phyloP scores from a whole-genome alignment of 2,797 vertebrate genomes.

The Staurois parvus region DNA sequence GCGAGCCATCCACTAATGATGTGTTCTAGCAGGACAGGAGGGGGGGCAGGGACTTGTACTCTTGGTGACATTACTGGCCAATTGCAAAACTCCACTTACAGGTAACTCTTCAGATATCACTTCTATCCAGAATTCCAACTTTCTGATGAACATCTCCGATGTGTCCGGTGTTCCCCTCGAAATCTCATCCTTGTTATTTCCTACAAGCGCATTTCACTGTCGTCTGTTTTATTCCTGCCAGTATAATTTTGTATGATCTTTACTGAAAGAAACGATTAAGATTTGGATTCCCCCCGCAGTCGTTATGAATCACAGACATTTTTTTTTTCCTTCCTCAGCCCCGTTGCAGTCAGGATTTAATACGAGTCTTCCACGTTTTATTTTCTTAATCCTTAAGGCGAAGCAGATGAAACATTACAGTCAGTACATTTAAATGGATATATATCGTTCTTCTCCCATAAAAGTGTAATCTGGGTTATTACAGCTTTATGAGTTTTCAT shows the following conservation, averaged over 20 bases:
- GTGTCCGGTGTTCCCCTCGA: too few relatives aligned
- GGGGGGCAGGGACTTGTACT: too few relatives aligned
- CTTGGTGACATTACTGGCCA: too few relatives aligned
- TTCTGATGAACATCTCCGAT: too few relatives aligned
- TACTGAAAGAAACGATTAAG: constrained; percentile 18
- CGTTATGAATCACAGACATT: constrained; percentile 12
- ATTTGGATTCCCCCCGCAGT: constrained; percentile 22
- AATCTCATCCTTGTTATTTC: background rate
- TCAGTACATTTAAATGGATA: constrained; percentile 42
- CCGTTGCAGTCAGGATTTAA: constrained; percentile 25
- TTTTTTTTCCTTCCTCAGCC: background rate
- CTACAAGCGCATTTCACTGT: background rate
- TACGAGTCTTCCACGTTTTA: background rate
- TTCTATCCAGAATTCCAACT: too few relatives aligned
- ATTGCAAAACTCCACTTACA: too few relatives aligned
- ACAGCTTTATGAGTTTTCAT: constrained; percentile 36
- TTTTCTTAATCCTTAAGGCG: constrained; percentile 41
- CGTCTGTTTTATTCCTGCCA: constrained; percentile 21
- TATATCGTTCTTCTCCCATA: constrained; percentile 23
- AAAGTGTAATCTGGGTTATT: constrained; percentile 49
- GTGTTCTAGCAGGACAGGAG: too few relatives aligned
- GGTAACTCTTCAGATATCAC: too few relatives aligned
- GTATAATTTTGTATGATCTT: constrained; percentile 47
- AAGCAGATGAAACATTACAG: constrained; percentile 38
- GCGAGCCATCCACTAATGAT: too few relatives aligned